Evolutionary conservation across 2,797 vertebrate species (phyloP), one percentile per base, ranked within the genome.

Genomic region (Heterohyrax brucei): DNA sequence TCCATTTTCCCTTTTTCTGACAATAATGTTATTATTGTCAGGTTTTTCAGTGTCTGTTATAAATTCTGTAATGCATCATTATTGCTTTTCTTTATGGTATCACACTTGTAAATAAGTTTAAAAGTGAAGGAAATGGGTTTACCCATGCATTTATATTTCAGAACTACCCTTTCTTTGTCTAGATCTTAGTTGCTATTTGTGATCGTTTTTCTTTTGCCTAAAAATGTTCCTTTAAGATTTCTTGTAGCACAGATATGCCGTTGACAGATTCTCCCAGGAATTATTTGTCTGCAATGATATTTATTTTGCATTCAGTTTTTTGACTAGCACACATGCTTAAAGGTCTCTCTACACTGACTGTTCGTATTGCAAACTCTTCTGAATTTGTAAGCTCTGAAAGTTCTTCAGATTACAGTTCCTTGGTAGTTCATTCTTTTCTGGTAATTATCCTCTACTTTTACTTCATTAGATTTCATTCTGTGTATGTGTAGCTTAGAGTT

Each of bases 281-380:
- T 76, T 44, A 5, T 68, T 61, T 50, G 7, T 12, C 13, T 88
- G 8, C 22, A 61, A 62, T 26, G 59, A 2, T 89, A 19, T 76
- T 61, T 39, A 85, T 64, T 68, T 80, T 93, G 12, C 6, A 33
- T 66, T 89, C 19, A 48, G 21, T 91, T 92, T 93, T 78, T 79
- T 83, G 59, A 4, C n/a, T 85, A 88, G n/a, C 4, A 66, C 22
- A 19, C 76, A 14, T 39, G 66, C 88, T 81, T 3, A 68, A 7
- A 21, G 81, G 3, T 87, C 12, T 73, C 66, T 53, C n/a, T 2
- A 73, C 26, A 66, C 5, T 53, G 14, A 1, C n/a, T 66, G 14
- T 46, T 95, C 16, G 28, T 46, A 13, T 28, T n/a, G 7, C 46
- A 5, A 85, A 21, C 78, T 92, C n/a, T 70, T 48, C 4, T 9